Percentiles rank a stretch among this genome's conserved stretches.
Evolutionary conservation across 2,113 vertebrate genomes (phyloP).

Genomic region (Carassius gibelio): DNA sequence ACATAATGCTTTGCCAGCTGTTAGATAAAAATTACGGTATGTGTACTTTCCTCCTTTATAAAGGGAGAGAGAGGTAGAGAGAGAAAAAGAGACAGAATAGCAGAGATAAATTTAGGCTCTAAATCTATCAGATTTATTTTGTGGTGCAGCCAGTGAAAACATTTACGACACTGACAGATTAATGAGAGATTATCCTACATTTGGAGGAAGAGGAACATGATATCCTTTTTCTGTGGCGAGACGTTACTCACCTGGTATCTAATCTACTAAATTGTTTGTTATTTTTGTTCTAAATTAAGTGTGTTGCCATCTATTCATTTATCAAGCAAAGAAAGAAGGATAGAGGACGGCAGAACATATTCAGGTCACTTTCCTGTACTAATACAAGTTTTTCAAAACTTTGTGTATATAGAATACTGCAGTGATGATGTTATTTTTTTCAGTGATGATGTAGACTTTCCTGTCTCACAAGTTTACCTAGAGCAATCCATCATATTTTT

Average conservation of each 20-base stretch:
- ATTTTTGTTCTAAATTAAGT: neutral
- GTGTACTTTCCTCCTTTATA: neutral
- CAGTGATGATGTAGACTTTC: no score
- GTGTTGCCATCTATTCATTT: neutral
- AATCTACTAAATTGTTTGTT: neutral
- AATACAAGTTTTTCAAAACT: neutral
- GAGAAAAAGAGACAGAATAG: no score
- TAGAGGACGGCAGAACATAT: neutral
- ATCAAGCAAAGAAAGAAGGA: neutral
- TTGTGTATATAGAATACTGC: no score
- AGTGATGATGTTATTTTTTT: no score
- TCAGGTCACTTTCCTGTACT: neutral
- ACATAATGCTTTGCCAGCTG: constrained; percentile 2
- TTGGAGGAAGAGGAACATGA: neutral
- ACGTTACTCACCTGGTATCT: constrained; percentile 20
- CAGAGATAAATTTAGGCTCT: neutral
- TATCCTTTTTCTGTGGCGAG: constrained; percentile 1
- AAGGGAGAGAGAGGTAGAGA: neutral
- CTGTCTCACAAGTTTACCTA: neutral
- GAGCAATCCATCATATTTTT: neutral
- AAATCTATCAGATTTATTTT: constrained; percentile 36
- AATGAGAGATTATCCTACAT: constrained; percentile 17
- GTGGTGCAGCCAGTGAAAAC: neutral
- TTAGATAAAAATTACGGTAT: neutral
- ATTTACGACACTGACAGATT: neutral